Conservation (phyloP, 1,140 invertebrate genomes). For the Saccostrea glomerata region DNA sequence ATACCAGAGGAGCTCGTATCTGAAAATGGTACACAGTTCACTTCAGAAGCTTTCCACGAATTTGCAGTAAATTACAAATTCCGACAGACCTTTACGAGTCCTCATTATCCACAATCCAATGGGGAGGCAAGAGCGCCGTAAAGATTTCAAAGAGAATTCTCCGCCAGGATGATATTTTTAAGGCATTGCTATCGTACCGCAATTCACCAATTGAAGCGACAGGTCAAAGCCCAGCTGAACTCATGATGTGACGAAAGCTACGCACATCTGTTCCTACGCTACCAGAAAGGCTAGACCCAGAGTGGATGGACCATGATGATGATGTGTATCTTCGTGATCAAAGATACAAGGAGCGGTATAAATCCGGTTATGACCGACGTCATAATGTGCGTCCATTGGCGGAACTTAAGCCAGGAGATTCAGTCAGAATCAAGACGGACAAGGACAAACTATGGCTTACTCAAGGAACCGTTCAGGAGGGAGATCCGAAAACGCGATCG, state of each 20-base stretch:
- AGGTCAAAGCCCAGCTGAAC: conserved; percentile 43
- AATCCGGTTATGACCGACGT: no score
- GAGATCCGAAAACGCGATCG: no score
- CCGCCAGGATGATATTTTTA: conserved; percentile 41
- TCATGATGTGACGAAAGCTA: conserved; percentile 48
- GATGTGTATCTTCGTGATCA: no score
- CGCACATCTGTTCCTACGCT: conserved; percentile 16
- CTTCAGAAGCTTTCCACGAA: conserved; percentile 25
- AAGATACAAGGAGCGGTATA: no score
- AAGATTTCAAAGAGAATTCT: conserved; percentile 50
- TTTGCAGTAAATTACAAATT: conserved; percentile 46
- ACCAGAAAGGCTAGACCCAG: neutral
- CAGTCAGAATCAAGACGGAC: no score
- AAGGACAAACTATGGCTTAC: no score
- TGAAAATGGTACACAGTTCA: conserved; percentile 47
- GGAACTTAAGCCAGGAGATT: no score
- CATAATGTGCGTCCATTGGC: no score
- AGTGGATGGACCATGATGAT: no score
- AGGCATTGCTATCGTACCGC: conserved; percentile 41
- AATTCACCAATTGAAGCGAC: conserved; percentile 41
- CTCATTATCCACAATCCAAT: conserved; percentile 49
- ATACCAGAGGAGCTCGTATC: conserved; percentile 53
- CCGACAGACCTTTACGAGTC: conserved; percentile 45
- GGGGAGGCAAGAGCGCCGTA: conserved; percentile 47
- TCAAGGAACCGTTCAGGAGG: no score